Percentiles rank a stretch among this genome's conserved stretches.
Conservation (phyloP, 92 coral and sea anemone species). For the Parazoanthus atlanticus region DNA sequence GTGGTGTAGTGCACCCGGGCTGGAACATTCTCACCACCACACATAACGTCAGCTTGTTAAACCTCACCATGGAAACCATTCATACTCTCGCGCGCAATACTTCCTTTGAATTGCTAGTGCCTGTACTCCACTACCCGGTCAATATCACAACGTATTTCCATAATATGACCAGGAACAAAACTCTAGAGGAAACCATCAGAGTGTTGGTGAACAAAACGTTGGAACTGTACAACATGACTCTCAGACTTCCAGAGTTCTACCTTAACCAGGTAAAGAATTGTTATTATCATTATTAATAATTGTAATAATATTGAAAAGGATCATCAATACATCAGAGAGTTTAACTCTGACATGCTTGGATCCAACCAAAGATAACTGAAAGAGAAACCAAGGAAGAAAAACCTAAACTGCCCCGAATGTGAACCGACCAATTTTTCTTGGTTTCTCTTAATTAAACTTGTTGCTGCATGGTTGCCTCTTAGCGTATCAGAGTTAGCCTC, state of each 20-base stretch:
- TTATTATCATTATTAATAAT: too few species aligned
- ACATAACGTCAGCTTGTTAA: constrained; percentile 56
- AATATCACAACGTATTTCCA: constrained; percentile 53
- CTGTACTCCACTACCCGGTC: constrained; percentile 48
- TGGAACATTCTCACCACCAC: constrained; percentile 57
- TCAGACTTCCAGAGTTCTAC: constrained; percentile 53
- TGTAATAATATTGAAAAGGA: too few species aligned
- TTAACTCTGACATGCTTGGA: too few species aligned
- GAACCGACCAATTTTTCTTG: too few species aligned
- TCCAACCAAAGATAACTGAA: too few species aligned
- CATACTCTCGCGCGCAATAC: constrained; percentile 51
- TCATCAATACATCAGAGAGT: too few species aligned
- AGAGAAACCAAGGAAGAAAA: too few species aligned
- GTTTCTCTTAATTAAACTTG: too few species aligned
- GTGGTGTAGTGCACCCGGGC: constrained; percentile 65
- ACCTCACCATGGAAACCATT: constrained; percentile 54
- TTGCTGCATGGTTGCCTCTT: too few species aligned
- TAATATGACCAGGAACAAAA: constrained; percentile 42
- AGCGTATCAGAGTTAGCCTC: too few species aligned
- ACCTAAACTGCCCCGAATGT: too few species aligned
- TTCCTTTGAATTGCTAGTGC: constrained; percentile 53
- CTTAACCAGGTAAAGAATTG: constrained; percentile 43
- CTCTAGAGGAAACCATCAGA: constrained; percentile 53
- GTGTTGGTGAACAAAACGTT: constrained; percentile 61
- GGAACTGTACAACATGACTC: constrained; percentile 58